Percentiles rank a stretch among this genome's conserved stretches.
Conservation (phyloP, 2,888 invertebrate genomes). For the Amiota mariae region DNA sequence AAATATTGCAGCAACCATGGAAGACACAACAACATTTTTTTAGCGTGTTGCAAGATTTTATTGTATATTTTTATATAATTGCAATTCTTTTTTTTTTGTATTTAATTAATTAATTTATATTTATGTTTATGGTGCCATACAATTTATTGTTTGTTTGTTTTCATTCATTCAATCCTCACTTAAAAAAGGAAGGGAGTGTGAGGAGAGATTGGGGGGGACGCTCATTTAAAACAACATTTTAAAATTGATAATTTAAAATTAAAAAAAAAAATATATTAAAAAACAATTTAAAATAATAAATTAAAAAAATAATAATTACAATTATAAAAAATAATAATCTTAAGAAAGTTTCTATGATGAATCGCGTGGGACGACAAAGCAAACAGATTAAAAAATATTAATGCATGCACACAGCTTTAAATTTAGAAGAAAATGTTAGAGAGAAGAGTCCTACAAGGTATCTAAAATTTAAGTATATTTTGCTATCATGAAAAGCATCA, state of each 20-base stretch:
- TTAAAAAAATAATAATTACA: conserved; percentile 15
- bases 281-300: conserved; percentile 56
- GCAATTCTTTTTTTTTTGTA: conserved; percentile 31
- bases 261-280: neutral
- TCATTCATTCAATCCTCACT: neutral
- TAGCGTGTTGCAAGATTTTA: conserved; percentile 35
- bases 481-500: too few relatives aligned
- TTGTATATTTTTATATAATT: conserved; percentile 43
- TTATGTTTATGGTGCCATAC: conserved; percentile 39
- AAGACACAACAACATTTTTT: conserved; percentile 51
- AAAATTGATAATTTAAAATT: neutral
- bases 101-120: conserved; percentile 33
- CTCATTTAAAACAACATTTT: conserved; percentile 11
- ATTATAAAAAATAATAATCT: conserved; percentile 3
- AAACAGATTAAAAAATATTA: conserved; percentile 51
- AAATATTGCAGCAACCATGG: conserved; percentile 70
- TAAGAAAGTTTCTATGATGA: neutral
- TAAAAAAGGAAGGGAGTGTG: too few relatives aligned
- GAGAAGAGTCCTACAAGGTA: too few relatives aligned
- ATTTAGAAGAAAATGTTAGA: too few relatives aligned
- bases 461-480: too few relatives aligned
- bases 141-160: conserved; percentile 13
- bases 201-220: too few relatives aligned
- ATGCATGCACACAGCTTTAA: too few relatives aligned
- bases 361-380: conserved; percentile 31